A percentile compares a stretch with the other conserved stretches of the same genome.
These are phyloP conservation scores for Pilophorus perplexus DNA, from an alignment of 2,888 invertebrate species.

Conservation along the genomic window DNA sequence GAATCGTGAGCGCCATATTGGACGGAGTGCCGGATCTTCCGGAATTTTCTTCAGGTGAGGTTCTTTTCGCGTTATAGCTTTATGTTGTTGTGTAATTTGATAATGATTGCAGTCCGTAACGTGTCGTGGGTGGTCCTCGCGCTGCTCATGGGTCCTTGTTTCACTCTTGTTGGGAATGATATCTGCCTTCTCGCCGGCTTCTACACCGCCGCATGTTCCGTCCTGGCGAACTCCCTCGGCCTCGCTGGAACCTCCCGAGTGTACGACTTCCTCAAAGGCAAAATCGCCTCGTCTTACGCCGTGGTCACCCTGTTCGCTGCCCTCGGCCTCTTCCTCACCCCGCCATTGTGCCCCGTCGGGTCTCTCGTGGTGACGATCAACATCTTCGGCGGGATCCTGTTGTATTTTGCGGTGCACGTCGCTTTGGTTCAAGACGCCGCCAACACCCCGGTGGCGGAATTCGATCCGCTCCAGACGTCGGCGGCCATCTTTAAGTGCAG, in stretches of 20 bases:
- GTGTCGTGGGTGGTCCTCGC: conserved; percentile 27
- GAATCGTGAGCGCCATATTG: conserved; percentile 15
- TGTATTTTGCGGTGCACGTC: conserved; percentile 37
- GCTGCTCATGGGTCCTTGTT: conserved; percentile 19
- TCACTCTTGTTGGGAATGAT: conserved; percentile 28
- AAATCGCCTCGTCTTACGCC: conserved; percentile 16
- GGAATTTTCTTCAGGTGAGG: too few relatives aligned
- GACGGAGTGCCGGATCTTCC: conserved; percentile 13
- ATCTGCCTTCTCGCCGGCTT: conserved; percentile 22
- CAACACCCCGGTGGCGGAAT: conserved; percentile 7
- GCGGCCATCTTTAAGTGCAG: conserved; percentile 30
- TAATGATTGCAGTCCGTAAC: too few relatives aligned
- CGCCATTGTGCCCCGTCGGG: not conserved
- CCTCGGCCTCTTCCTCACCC: conserved; percentile 5
- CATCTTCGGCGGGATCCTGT: conserved; percentile 38
- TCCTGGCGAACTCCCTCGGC: conserved; percentile 33
- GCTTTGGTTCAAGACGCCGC: conserved; percentile 25
- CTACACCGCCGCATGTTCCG: conserved; percentile 10
- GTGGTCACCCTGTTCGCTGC: conserved; percentile 18
- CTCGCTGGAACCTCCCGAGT: conserved; percentile 18
- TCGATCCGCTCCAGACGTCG: conserved; percentile 32
- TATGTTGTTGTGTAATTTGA: too few relatives aligned
- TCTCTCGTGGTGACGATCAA: conserved; percentile 14
- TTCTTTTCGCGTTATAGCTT: too few relatives aligned
- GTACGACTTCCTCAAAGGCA: conserved; percentile 12